Conservation (phyloP, 2,888 invertebrate species). For the Leuctra nigra region DNA sequence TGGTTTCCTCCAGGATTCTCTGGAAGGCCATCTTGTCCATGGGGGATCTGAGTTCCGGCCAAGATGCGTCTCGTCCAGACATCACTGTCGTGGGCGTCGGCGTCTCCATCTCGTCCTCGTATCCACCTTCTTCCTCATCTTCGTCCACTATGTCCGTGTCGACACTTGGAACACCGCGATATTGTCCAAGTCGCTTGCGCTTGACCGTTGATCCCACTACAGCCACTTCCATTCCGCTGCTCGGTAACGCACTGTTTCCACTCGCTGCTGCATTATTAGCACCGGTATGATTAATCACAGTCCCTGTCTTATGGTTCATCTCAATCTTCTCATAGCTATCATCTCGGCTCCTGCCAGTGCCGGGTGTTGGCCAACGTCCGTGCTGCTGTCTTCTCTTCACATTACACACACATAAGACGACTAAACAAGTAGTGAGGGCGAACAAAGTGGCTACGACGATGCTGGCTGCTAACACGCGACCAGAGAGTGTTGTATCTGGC, state of each 20-base stretch:
- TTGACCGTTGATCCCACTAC: slow-evolving; percentile 21
- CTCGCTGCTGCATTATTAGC: background rate
- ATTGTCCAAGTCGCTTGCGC: slow-evolving; percentile 41
- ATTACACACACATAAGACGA: slow-evolving; percentile 56
- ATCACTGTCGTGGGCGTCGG: slow-evolving; percentile 35
- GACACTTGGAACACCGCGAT: slow-evolving; percentile 63
- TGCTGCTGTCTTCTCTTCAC: slow-evolving; percentile 55
- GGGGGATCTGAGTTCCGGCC: slow-evolving; percentile 16
- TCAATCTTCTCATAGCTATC: slow-evolving; percentile 77
- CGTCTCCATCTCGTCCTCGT: slow-evolving; percentile 40
- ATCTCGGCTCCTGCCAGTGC: slow-evolving; percentile 39
- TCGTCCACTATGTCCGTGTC: slow-evolving; percentile 38
- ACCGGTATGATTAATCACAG: slow-evolving; percentile 39
- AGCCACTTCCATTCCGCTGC: slow-evolving; percentile 25
- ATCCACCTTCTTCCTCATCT: slow-evolving; percentile 47
- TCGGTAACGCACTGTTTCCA: slow-evolving; percentile 11
- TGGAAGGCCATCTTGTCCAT: slow-evolving; percentile 19
- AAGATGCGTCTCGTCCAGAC: slow-evolving; percentile 15
- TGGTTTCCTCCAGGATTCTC: slow-evolving; percentile 16
- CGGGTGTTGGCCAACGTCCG: slow-evolving; percentile 40
- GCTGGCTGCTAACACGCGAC: slow-evolving; percentile 58
- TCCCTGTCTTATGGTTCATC: slow-evolving; percentile 52
- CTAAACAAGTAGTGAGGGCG: slow-evolving; percentile 58
- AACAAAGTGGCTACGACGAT: slow-evolving; percentile 61
- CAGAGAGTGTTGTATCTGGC: slow-evolving; percentile 45